These are phyloP conservation scores for Amblyopsis hoosieri DNA, from an alignment of 2,797 vertebrate species.

Conservation along the genomic window DNA sequence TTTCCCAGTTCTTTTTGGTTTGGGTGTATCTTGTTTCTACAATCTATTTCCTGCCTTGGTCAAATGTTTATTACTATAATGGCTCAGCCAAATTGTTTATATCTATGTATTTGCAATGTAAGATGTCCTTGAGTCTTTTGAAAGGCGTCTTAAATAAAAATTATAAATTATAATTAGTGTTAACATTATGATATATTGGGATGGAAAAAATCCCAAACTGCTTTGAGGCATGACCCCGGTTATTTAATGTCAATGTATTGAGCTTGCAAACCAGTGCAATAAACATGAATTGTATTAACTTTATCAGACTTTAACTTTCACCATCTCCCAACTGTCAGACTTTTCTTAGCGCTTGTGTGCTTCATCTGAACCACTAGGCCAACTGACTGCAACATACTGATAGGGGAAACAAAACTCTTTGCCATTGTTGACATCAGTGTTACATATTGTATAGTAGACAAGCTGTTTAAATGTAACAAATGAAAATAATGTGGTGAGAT, in stretches of 20 bases:
- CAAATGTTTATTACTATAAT: too few relatives aligned
- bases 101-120: too few relatives aligned
- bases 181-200: too few relatives aligned
- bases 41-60: too few relatives aligned
- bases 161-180: too few relatives aligned
- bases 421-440: neutral
- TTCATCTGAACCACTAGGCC: slow-evolving; percentile 32
- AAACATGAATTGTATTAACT: slow-evolving; percentile 63
- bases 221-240: slow-evolving; percentile 35
- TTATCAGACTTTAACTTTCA: slow-evolving; percentile 61
- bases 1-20: too few relatives aligned
- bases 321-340: slow-evolving; percentile 61
- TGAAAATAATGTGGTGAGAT: too few relatives aligned
- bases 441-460: neutral
- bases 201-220: slow-evolving; percentile 5
- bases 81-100: too few relatives aligned
- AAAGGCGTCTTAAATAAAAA: too few relatives aligned
- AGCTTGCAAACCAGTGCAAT: slow-evolving; percentile 59
- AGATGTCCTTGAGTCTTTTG: too few relatives aligned
- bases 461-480: too few relatives aligned
- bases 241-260: slow-evolving; percentile 55
- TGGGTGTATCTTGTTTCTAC: too few relatives aligned
- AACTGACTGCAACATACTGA: slow-evolving; percentile 10
- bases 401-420: slow-evolving; percentile 1
- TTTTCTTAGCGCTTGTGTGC: slow-evolving; percentile 63